Evolutionary conservation across 2,888 invertebrate species (phyloP).

Genomic region (Oligia strigilis): DNA sequence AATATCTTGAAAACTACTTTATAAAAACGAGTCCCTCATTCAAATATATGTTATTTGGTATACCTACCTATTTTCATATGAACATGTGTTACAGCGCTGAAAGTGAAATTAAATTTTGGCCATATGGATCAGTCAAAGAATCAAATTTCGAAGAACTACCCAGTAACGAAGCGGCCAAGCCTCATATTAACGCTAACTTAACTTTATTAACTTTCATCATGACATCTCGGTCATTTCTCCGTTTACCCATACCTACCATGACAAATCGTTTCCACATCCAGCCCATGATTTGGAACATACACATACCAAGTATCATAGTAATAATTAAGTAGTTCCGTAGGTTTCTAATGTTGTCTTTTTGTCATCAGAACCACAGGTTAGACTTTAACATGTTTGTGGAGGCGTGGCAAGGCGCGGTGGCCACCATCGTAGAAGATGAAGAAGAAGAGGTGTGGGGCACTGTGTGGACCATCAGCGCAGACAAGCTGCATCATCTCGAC

Average conservation of each 20-base stretch:
- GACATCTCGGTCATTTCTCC: not conserved
- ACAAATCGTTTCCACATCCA: not conserved
- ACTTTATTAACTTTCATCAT: not conserved
- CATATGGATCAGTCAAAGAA: too few relatives aligned
- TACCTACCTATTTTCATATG: too few relatives aligned
- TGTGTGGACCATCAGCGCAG: conserved; percentile 92
- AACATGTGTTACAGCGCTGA: too few relatives aligned
- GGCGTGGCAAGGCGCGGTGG: conserved; percentile 94
- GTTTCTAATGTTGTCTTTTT: not conserved
- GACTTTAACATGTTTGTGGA: conserved; percentile 91
- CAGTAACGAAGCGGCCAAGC: too few relatives aligned
- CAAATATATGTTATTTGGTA: too few relatives aligned
- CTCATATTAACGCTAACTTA: too few relatives aligned
- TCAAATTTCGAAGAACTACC: too few relatives aligned
- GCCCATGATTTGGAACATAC: not conserved
- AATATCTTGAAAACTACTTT: too few relatives aligned
- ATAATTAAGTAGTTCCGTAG: not conserved
- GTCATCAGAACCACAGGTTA: conserved; percentile 90
- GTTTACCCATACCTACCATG: not conserved
- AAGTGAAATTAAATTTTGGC: too few relatives aligned
- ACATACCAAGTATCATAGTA: not conserved
- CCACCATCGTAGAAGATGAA: conserved; percentile 92
- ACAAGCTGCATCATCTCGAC: conserved; percentile 91
- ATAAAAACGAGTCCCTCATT: too few relatives aligned
- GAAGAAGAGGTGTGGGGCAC: conserved; percentile 92